Base-by-base conservation (phyloP, 2,113 vertebrate species). In the Haplochromis burtoni region DNA sequence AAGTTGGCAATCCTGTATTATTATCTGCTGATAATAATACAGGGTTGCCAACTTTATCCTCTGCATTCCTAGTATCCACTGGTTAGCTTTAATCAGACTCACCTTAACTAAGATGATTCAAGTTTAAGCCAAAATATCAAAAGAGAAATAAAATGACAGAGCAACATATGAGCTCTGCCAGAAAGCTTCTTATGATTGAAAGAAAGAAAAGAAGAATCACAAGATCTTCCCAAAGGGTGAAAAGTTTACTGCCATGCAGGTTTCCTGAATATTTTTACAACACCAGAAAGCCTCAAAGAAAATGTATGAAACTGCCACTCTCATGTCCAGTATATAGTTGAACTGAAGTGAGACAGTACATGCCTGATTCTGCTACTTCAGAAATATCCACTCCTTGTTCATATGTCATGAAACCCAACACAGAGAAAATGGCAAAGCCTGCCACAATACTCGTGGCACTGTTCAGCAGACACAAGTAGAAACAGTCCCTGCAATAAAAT, bases 391-490 rank as follows among this genome's bases (percentile, higher is more conserved):
- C 82, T 0, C 96, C 97, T 87, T 97, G 97, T 84, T 98, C 96
- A 9, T 38, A 92, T 16, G 97, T 96, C 97, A 98, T 98, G 93
- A 97, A 98, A 66, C 96, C 96, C 94, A 98, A 92, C 81, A 98
- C 95, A 3, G 97, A 98, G 94, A 98, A 98, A 92, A 98, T 97
- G 86, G 97, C 97, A 71, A 98, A 97, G 8, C 98, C 97, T 1
- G 97, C 96, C 83, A 96, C 51, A 3, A 98, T 95, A 81, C 98
- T 98, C 82, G 97, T 98, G 85, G 92, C 94, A 10, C 97, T 98
- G 95, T 98, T 98, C 89, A 98, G 93, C 88, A 97, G 95, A 94
- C 97, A 98, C 71, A 98, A 94, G 84, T 97, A 94, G 45, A 98
- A 94, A 91, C 96, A 97, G 92, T 98, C 97, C 93, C 97, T 98